These are phyloP conservation scores for Callinectes sapidus DNA, from an alignment of 2,888 invertebrate genomes.

Conservation along the genomic window DNA sequence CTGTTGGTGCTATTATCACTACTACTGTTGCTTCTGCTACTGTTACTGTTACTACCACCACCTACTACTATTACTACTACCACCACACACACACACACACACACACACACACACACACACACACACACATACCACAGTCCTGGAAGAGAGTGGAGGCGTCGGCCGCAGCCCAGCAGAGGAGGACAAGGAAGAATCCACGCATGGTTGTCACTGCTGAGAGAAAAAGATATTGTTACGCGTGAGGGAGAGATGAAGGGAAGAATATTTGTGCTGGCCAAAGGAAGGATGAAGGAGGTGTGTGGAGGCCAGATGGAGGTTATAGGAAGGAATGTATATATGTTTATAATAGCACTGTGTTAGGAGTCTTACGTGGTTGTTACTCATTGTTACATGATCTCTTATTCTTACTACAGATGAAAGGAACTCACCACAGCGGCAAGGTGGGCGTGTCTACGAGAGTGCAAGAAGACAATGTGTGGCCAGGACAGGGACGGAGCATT, in stretches of 20 bases:
- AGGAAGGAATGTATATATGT: neutral
- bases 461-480: neutral
- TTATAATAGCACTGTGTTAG: neutral
- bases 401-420: neutral
- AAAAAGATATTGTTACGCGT: neutral
- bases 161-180: neutral
- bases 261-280: neutral
- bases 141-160: slow-evolving; percentile 47
- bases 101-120: slow-evolving; percentile 9
- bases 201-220: slow-evolving; percentile 18
- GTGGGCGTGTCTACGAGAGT: neutral
- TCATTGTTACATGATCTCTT: no score
- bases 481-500: neutral
- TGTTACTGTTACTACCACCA: neutral
- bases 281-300: neutral
- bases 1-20: no score
- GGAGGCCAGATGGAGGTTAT: no score
- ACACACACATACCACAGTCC: slow-evolving; percentile 57
- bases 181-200: neutral
- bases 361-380: no score
- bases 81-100: neutral
- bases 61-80: neutral
- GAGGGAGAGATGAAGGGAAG: neutral
- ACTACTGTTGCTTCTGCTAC: neutral
- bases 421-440: neutral